phyloP scores from a whole-genome alignment of 2,797 vertebrate species.

The Spheniscus humboldti region DNA sequence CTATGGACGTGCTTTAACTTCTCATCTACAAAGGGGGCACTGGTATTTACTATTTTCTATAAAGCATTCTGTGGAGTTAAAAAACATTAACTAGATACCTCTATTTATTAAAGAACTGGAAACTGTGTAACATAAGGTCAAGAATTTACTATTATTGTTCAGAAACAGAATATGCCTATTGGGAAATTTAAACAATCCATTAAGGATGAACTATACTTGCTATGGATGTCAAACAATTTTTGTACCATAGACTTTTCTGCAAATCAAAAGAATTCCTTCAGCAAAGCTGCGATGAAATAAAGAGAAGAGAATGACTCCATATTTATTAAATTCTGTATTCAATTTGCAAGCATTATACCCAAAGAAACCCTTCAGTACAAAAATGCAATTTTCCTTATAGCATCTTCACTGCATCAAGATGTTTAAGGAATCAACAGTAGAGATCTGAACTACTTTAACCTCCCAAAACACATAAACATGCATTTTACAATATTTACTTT shows the following conservation, averaged over 20 bases:
- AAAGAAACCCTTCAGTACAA: background rate
- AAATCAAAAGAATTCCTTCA: slow-evolving; percentile 27
- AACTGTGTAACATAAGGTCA: background rate
- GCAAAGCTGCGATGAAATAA: background rate
- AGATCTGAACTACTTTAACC: background rate
- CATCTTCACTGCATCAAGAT: background rate
- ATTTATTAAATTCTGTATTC: slow-evolving; percentile 11
- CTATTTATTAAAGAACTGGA: background rate
- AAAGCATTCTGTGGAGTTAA: background rate
- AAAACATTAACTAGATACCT: background rate
- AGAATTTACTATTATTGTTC: background rate
- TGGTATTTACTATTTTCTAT: background rate
- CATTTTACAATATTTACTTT: background rate
- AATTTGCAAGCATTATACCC: background rate
- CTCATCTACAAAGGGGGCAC: background rate
- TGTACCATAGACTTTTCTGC: slow-evolving; percentile 6
- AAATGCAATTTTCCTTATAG: background rate
- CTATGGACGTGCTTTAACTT: background rate
- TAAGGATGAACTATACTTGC: slow-evolving; percentile 11
- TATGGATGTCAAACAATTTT: slow-evolving; percentile 33
- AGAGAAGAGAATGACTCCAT: background rate
- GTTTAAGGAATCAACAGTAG: background rate
- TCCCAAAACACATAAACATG: background rate
- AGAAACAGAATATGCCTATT: background rate
- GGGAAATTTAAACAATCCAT: slow-evolving; percentile 26